Evolutionary conservation across 2,113 vertebrate genomes (phyloP), one percentile per base, ranked within the genome.

Genomic region (Harpagus bidentatus): DNA sequence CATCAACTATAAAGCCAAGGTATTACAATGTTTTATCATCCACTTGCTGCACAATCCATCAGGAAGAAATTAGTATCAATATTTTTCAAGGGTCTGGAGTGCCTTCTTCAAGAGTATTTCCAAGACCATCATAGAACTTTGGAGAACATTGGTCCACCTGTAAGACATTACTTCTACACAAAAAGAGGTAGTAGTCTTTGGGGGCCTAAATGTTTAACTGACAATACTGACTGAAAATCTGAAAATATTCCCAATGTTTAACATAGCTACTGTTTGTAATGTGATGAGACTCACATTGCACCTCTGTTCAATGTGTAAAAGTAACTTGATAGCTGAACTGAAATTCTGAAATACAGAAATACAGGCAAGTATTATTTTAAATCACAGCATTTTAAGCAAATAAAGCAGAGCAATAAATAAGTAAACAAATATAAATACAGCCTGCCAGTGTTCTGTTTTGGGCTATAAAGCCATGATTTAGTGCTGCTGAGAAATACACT

Each of bases 221-320:
- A 28, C 13, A 53, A 14, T 58, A 62, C 58, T 42, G 28, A n/a
- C 52, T 29, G 52, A 53, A 53, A 53, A 29, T 53, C 15, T 48
- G 53, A 72, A 56, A 72, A 58, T 31, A 43, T 55, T 23, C n/a
- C 43, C 20, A 36, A 5, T 38, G 20, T 78, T 73, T 63, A 47
- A 63, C 10, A 20, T 3, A 43, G 23, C 14, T 66, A n/a, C 16
- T 22, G 23, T 32, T 48, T 0, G 0, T 21, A 53, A 42, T 6
- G 18, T 2, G 2, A 47, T 21, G 14, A 72, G 23, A 40, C 32
- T 72, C 23, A 36, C 40, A 29, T 7, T 31, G 34, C 25, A 36
- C 18, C 15, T 78, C 45, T 62, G 43, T 50, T 55, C n/a, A 42
- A 38, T 7, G 9, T 23, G 14, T 21, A 48, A 34, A 84, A 69